These are phyloP conservation scores for Sternarchorhynchus goeldii DNA, from an alignment of 2,797 vertebrate species.

Conservation along the genomic window DNA sequence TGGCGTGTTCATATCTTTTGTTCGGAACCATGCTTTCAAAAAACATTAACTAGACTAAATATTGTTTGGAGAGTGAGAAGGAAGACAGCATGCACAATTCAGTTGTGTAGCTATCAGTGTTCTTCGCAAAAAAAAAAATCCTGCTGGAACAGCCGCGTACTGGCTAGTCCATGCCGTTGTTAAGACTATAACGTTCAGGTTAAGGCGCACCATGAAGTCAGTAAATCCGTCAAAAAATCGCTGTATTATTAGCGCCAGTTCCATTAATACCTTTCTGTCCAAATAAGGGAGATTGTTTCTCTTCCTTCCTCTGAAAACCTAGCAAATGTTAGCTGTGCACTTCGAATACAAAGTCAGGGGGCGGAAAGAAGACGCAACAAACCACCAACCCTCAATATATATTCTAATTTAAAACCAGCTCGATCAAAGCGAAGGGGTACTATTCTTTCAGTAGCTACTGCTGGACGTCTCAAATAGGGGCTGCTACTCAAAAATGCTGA, in stretches of 20 bases:
- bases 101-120: too few species aligned
- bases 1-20: too few species aligned
- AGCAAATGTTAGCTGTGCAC: slow-evolving; percentile 46
- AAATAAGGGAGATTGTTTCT: slow-evolving; percentile 50
- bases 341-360: slow-evolving; percentile 55
- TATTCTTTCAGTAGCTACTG: slow-evolving; percentile 21
- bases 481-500: slow-evolving; percentile 17
- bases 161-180: slow-evolving; percentile 19
- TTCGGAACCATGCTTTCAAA: too few species aligned
- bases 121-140: background rate
- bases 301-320: slow-evolving; percentile 49
- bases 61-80: too few species aligned
- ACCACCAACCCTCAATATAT: slow-evolving; percentile 55
- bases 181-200: background rate
- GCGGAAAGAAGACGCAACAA: slow-evolving; percentile 58
- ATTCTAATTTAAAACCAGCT: slow-evolving; percentile 52
- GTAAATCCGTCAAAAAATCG: background rate
- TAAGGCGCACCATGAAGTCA: too few species aligned
- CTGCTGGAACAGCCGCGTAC: background rate
- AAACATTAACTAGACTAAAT: too few species aligned
- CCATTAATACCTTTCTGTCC: slow-evolving; percentile 34
- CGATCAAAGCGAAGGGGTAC: slow-evolving; percentile 21
- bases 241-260: background rate
- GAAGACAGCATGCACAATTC: too few species aligned
- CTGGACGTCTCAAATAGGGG: slow-evolving; percentile 36